Evolutionary conservation across 2,113 vertebrate genomes (phyloP).

Genomic region (Chionomys nivalis): DNA sequence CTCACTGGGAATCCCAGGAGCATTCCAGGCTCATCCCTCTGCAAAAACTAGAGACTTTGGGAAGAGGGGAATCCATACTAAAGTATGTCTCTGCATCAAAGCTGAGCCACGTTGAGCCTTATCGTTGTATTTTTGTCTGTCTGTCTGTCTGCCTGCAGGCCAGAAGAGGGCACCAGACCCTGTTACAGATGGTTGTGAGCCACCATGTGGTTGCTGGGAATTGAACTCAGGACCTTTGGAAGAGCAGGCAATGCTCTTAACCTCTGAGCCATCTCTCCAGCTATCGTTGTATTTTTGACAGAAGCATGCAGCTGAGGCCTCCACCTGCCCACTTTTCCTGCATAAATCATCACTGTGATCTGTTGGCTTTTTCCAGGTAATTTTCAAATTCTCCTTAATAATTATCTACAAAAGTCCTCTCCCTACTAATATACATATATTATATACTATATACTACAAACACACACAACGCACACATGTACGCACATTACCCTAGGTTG

Average conservation of each 20-base stretch:
- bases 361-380: background rate
- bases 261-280: too few species aligned
- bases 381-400: conserved; percentile 32
- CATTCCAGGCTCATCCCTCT: background rate
- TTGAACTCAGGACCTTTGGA: too few species aligned
- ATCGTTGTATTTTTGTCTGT: background rate
- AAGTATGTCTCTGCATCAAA: background rate
- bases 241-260: too few species aligned
- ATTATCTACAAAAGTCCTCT: background rate
- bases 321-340: background rate
- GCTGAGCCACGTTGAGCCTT: background rate
- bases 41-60: background rate
- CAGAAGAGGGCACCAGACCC: too few species aligned
- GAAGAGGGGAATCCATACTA: background rate
- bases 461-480: too few species aligned
- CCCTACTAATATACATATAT: background rate
- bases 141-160: too few species aligned
- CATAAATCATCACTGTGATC: background rate
- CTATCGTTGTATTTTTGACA: background rate
- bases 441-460: background rate
- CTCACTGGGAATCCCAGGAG: background rate
- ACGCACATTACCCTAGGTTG: background rate
- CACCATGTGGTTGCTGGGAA: too few species aligned
- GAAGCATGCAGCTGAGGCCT: background rate
- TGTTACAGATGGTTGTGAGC: too few species aligned